Conservation (phyloP, 2,797 vertebrate genomes). For the Melanotaenia nigrans region DNA sequence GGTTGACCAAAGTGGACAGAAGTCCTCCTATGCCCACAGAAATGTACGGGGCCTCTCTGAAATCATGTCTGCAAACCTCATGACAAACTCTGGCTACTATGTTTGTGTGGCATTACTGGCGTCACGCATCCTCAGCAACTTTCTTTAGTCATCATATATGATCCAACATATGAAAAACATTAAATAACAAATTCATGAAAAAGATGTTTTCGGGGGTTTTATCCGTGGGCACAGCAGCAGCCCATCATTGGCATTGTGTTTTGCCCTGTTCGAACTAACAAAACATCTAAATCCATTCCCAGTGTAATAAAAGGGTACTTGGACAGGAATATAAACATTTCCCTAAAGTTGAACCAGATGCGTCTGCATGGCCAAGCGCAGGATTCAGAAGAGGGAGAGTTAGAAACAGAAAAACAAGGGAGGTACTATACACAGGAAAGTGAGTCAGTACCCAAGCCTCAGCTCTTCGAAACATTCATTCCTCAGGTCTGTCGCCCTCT, state of each 20-base stretch:
- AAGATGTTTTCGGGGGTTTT: conserved; percentile 9
- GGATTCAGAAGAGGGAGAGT: conserved; percentile 56
- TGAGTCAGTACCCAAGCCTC: conserved; percentile 74
- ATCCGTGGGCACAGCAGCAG: conserved; percentile 52
- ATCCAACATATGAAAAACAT: not conserved
- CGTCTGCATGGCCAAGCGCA: conserved; percentile 63
- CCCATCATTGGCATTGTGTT: conserved; percentile 72
- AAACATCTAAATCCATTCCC: conserved; percentile 85
- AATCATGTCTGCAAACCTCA: conserved; percentile 30
- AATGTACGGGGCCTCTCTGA: not conserved
- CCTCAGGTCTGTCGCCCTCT: conserved; percentile 52
- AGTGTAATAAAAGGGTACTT: conserved; percentile 81
- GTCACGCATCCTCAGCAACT: conserved; percentile 11
- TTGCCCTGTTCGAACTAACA: conserved; percentile 78
- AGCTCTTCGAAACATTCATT: conserved; percentile 47
- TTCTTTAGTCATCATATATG: not conserved
- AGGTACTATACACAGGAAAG: conserved; percentile 78
- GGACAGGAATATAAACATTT: conserved; percentile 84
- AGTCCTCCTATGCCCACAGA: not conserved
- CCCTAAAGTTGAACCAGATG: conserved; percentile 87
- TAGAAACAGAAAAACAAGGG: conserved; percentile 76
- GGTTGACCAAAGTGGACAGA: not conserved
- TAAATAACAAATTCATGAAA: conserved; percentile 7
- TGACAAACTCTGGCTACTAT: conserved; percentile 30
- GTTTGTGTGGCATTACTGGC: conserved; percentile 6